Evolutionary conservation across 1,140 invertebrate genomes (phyloP), one percentile per base, ranked within the genome.

Genomic region (Aricia agestis): DNA sequence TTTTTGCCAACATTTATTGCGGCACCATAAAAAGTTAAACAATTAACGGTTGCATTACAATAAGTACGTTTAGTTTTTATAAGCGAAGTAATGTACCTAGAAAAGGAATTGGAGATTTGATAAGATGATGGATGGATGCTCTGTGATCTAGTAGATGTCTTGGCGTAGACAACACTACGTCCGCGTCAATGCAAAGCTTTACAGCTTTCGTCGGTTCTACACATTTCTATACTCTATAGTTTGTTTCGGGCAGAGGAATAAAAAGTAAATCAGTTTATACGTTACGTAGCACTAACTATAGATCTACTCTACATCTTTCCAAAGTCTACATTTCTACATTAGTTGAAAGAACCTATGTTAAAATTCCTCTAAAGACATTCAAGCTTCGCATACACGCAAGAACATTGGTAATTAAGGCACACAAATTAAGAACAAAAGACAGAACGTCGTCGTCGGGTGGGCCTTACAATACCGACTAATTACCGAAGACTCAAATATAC

Each of bases 401-500:
- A 41, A 68, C 76, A 75, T 52, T 15, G 45, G 13, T 52, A 52
- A 52, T 52, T 52, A 52, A 52, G 45, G 45, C 45, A 52, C 45
- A 52, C 76, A 76, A 68, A 76, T 74, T 45, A 74, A 72, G 68
- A 72, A 58, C 57, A 45, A 73, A 67, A 59, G 68, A 42, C 36
- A 63, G 45, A 68, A 63, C 36, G 32, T 69, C 76, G 68, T 72
- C 68, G 76, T 78, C 85, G 87, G 87, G 86, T 89, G 86, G 87
- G 73, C 86, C 77, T 86, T 81, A 90, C 87, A 89, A 89, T 87
- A 86, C 84, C 83, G 89, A 91, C 89, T 91, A 91, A 91, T 91
- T 91, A 91, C 88, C 86, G 87, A 78, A 79, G 80, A 91, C 82
- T 90, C 86, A 90, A 91, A 91, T 90, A 90, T 91, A 91, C 87